Percentiles rank a stretch among this genome's conserved stretches.
phyloP scores from a whole-genome alignment of 2,113 vertebrate species.

The Sander lucioperca region DNA sequence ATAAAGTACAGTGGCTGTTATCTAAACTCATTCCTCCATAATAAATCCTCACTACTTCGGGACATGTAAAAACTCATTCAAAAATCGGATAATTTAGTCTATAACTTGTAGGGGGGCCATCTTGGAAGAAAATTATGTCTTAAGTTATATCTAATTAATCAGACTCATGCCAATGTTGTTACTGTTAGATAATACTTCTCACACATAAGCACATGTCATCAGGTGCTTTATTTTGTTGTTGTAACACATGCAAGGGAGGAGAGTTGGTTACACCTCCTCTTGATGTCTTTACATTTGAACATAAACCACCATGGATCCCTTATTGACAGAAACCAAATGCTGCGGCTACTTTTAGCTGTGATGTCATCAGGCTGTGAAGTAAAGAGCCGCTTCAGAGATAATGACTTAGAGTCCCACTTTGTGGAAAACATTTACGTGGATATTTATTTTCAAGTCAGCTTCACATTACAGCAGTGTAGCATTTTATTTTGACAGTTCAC shows the following conservation, averaged over 20 bases:
- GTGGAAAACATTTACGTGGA: background rate
- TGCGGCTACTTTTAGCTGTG: conserved; percentile 6
- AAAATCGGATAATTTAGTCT: conserved; percentile 7
- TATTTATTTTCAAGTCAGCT: background rate
- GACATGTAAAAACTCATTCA: background rate
- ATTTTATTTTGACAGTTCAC: conserved; percentile 9
- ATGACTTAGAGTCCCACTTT: background rate
- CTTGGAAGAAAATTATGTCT: background rate
- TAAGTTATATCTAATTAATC: background rate
- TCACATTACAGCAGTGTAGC: background rate
- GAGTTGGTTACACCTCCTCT: conserved; percentile 28
- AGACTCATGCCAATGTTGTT: background rate
- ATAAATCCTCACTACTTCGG: conserved; percentile 3
- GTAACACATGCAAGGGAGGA: conserved; percentile 25
- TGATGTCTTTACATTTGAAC: conserved; percentile 23
- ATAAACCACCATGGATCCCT: conserved; percentile 11
- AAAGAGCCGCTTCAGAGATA: background rate
- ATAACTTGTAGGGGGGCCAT: background rate
- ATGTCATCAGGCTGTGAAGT: background rate
- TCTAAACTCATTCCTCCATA: conserved; percentile 3
- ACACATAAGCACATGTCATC: conserved; percentile 17
- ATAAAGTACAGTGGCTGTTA: background rate
- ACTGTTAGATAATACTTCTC: background rate
- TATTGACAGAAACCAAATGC: conserved; percentile 22
- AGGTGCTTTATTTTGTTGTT: conserved; percentile 38